Evolutionary conservation across 2,888 invertebrate genomes (phyloP), one percentile per base, ranked within the genome.

Genomic region (Papilio demoleus): DNA sequence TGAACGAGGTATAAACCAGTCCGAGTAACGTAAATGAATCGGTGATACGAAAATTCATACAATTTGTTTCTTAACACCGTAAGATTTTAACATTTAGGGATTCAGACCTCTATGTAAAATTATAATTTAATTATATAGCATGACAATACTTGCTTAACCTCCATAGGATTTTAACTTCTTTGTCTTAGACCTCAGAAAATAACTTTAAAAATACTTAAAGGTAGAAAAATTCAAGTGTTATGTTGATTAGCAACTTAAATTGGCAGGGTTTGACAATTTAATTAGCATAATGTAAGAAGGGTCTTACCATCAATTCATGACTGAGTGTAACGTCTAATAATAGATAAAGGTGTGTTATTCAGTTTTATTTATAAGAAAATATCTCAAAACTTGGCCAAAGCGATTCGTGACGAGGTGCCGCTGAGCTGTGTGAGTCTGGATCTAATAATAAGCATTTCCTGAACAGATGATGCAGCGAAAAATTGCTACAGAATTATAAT

Each of bases 381-480:
- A 70, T 53, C 72, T 70, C 38, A 58, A 19, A 68, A 71, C 72
- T 72, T 73, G 75, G 78, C 78, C 77, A 78, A 76, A 68, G 66
- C 65, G 53, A 71, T 70, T 56, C 69, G 70, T 71, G 70, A 72
- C 71, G 71, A 66, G 61, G 70, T 71, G 63, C 72, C 73, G 79
- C 75, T 72, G 75, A 74, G 31, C 42, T 72, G 66, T 67, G 59
- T 73, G 74, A 75, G 61, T 67, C 61, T 19, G 22, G 31, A 61
- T 74, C 79, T 77, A 79, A 77, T 74, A 76, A 78, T 79, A 79
- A 74, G 71, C 70, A 65, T 72, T 74, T 70, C 73, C 74, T 70
- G 17, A n/a, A 60, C 31, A 58, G 17, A 38, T 65, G 64, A 53
- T 64, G 38, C 64, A 60, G 27, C 27, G 38, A 50, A 64, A 60